Evolutionary conservation across 1,140 invertebrate genomes (phyloP).

Genomic region (Penaeus chinensis): DNA sequence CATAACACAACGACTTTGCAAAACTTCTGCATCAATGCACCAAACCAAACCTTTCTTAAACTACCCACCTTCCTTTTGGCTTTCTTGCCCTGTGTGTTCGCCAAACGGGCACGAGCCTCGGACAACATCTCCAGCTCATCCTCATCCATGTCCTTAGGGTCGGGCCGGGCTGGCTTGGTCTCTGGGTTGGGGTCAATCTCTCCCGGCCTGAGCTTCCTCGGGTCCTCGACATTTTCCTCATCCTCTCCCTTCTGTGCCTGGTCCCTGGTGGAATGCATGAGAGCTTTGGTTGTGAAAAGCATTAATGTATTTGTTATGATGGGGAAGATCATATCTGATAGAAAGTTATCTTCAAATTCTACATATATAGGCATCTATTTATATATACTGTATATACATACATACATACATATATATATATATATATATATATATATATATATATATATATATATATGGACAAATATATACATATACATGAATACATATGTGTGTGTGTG

Average conservation of each 20-base stretch:
- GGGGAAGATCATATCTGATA: no score
- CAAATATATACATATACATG: no score
- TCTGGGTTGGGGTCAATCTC: slow-evolving; percentile 99
- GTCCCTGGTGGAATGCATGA: slow-evolving; percentile 76
- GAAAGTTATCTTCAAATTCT: no score
- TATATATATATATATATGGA: no score
- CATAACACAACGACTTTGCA: background rate
- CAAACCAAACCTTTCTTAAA: background rate
- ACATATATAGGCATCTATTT: no score
- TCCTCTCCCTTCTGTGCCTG: slow-evolving; percentile 99
- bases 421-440: no score
- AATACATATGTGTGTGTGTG: no score
- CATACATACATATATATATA: no score
- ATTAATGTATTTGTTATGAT: background rate
- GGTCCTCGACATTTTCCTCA: slow-evolving; percentile 91
- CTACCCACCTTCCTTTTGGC: slow-evolving; percentile 87
- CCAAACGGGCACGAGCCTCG: slow-evolving; percentile 95
- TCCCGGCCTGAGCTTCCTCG: slow-evolving; percentile 95
- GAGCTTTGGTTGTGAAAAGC: background rate
- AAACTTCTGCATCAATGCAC: background rate
- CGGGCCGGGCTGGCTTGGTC: slow-evolving; percentile 98
- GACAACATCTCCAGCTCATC: slow-evolving; percentile 99
- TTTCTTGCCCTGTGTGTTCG: slow-evolving; percentile 99
- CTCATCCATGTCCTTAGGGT: slow-evolving; percentile 99
- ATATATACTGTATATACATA: no score